These are phyloP conservation scores for Pteropus rufus DNA, from an alignment of 2,797 vertebrate genomes.

Conservation along the genomic window DNA sequence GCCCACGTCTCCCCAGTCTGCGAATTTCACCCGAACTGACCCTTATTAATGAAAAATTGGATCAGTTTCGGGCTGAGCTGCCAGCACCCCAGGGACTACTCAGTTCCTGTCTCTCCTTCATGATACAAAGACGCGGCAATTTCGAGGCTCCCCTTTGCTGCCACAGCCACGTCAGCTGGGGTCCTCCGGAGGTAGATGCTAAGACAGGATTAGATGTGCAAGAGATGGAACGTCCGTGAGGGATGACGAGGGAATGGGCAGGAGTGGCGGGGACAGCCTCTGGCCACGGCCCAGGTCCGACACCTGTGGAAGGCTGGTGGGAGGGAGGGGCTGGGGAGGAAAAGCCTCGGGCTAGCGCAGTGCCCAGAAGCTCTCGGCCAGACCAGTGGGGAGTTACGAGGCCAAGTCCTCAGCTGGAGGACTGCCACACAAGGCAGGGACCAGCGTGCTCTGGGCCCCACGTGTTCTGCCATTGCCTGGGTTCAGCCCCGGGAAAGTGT, in stretches of 20 bases:
- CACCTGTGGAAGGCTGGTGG: fast-evolving
- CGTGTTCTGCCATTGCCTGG: not conserved
- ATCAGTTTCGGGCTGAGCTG: no score
- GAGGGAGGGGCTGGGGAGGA: not conserved
- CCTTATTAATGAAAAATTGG: not conserved
- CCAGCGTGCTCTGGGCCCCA: no score
- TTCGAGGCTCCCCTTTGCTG: not conserved
- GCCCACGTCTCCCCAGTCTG: not conserved
- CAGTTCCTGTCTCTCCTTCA: no score
- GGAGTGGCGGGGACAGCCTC: not conserved
- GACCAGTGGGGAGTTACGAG: not conserved
- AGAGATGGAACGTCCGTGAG: not conserved
- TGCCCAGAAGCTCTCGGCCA: not conserved
- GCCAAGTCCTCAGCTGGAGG: not conserved
- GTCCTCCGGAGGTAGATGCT: not conserved
- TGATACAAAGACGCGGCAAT: not conserved
- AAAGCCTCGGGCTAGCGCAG: not conserved
- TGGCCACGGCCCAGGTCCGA: not conserved
- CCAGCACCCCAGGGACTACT: no score
- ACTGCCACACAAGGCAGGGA: not conserved
- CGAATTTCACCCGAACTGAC: not conserved
- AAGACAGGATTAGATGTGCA: fast-evolving
- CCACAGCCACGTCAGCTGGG: not conserved
- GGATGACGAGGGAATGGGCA: not conserved
- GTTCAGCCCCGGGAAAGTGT: not conserved